These are phyloP conservation scores for Panulirus ornatus DNA, from an alignment of 1,140 invertebrate species.

Conservation along the genomic window DNA sequence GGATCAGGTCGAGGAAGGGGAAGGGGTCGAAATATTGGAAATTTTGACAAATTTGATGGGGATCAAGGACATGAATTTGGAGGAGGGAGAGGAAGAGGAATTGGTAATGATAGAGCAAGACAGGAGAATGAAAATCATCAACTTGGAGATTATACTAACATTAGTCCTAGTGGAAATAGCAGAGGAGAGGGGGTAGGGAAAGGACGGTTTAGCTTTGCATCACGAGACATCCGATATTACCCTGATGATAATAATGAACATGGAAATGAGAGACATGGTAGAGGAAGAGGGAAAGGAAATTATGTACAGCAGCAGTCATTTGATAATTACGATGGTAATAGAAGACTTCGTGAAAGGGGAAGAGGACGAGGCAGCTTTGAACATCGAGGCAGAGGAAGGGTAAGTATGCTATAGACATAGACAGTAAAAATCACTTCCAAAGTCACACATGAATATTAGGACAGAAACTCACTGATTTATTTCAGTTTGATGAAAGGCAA, in stretches of 20 bases:
- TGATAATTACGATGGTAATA: slow-evolving; percentile 25
- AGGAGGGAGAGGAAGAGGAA: slow-evolving; percentile 43
- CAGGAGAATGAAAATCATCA: neutral
- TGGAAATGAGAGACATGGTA: slow-evolving; percentile 18
- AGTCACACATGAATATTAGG: no score
- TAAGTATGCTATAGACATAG: no score
- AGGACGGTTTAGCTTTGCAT: slow-evolving; percentile 36
- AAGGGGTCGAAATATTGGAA: neutral
- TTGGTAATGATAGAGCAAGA: slow-evolving; percentile 37
- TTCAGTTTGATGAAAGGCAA: no score
- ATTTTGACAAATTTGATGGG: slow-evolving; percentile 10
- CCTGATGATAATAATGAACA: slow-evolving; percentile 44
- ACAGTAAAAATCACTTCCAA: no score
- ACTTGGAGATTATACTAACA: neutral
- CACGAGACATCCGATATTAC: slow-evolving; percentile 56
- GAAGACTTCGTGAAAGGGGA: slow-evolving; percentile 6
- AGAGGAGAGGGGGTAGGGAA: slow-evolving; percentile 58
- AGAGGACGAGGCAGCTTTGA: slow-evolving; percentile 25
- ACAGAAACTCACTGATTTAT: no score
- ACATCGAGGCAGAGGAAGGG: slow-evolving; percentile 53
- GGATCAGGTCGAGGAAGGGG: slow-evolving; percentile 14
- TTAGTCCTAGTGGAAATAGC: neutral
- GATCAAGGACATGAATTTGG: slow-evolving; percentile 15
- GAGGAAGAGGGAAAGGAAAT: slow-evolving; percentile 36
- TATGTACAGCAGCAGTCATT: neutral